These are phyloP conservation scores for Pipistrellus kuhlii DNA, from an alignment of 2,797 vertebrate genomes.

Conservation along the genomic window DNA sequence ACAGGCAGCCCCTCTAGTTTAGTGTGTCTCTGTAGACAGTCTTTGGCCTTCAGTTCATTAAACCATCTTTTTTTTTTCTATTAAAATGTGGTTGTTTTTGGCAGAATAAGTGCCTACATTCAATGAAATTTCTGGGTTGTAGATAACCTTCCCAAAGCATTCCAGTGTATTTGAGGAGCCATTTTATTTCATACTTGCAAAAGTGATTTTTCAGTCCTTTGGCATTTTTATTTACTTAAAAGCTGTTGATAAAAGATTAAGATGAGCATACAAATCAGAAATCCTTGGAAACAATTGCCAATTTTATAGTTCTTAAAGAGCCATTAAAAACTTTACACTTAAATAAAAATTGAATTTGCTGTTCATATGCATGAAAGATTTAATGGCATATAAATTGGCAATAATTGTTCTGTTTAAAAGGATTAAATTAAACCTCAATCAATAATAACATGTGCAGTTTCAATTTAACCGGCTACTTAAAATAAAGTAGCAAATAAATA, in stretches of 20 bases:
- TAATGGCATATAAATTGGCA: slow-evolving; percentile 87
- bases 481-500: slow-evolving; percentile 89
- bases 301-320: slow-evolving; percentile 75
- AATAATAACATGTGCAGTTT: slow-evolving; percentile 89
- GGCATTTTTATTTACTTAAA: slow-evolving; percentile 67
- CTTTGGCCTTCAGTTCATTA: slow-evolving; percentile 48
- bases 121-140: slow-evolving; percentile 48
- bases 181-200: slow-evolving; percentile 60
- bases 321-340: slow-evolving; percentile 79
- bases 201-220: slow-evolving; percentile 69
- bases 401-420: slow-evolving; percentile 88
- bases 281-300: slow-evolving; percentile 60
- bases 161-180: background rate
- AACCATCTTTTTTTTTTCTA: slow-evolving; percentile 25
- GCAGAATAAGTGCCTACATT: slow-evolving; percentile 47
- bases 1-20: background rate
- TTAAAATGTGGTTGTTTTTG: slow-evolving; percentile 43
- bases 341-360: slow-evolving; percentile 83
- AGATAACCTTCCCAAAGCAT: slow-evolving; percentile 18
- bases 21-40: slow-evolving; percentile 9
- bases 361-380: slow-evolving; percentile 80
- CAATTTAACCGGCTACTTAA: slow-evolving; percentile 88
- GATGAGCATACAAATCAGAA: slow-evolving; percentile 67
- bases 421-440: slow-evolving; percentile 90
- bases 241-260: slow-evolving; percentile 66